phyloP scores from a whole-genome alignment of 2,113 vertebrate species.

The Noturus placidus region DNA sequence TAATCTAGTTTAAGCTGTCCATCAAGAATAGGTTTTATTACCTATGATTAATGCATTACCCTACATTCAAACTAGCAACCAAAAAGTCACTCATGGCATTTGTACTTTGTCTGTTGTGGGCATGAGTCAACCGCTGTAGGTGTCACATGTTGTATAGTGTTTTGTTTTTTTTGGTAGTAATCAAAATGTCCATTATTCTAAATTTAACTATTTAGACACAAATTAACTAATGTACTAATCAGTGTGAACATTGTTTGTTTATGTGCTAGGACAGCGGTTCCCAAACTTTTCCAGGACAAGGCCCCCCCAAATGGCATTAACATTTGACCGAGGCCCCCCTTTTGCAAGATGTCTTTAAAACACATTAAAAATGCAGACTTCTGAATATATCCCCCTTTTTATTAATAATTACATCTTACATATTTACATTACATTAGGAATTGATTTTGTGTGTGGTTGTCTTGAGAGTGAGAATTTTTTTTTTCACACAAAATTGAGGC shows the following conservation, averaged over 20 bases:
- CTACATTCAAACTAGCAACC: background rate
- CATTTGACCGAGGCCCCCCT: no score
- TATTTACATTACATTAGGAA: no score
- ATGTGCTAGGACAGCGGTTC: background rate
- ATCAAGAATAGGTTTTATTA: background rate
- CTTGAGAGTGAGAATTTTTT: no score
- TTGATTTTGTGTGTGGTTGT: no score
- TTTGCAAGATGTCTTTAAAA: no score
- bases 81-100: background rate
- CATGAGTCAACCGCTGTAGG: background rate
- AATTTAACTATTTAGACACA: background rate
- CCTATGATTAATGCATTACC: conserved; percentile 13
- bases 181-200: background rate
- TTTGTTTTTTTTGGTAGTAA: background rate
- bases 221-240: background rate
- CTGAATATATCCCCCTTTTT: no score
- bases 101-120: background rate
- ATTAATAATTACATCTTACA: no score
- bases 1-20: conserved; percentile 11
- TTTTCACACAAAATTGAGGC: no score
- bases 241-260: background rate
- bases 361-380: no score
- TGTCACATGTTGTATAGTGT: background rate
- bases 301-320: no score
- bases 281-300: no score